These are phyloP conservation scores for Neodiprion lecontei DNA, from an alignment of 1,140 invertebrate genomes.

Conservation along the genomic window DNA sequence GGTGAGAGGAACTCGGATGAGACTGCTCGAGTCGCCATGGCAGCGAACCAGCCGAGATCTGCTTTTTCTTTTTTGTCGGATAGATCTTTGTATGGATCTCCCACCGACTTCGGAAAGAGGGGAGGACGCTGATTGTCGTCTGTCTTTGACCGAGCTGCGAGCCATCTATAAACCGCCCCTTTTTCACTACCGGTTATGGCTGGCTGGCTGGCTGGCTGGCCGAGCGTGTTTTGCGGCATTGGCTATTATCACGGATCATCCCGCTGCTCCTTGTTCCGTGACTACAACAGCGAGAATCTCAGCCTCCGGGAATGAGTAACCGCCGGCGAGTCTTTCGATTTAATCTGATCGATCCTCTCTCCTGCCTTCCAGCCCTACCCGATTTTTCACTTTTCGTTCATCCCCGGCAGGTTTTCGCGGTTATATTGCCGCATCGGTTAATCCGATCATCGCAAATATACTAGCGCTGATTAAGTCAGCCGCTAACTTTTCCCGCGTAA, in stretches of 20 bases:
- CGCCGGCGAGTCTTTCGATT: neutral
- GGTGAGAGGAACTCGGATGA: neutral
- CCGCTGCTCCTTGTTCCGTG: neutral
- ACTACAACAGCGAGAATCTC: neutral
- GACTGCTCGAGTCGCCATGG: neutral
- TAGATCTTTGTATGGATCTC: neutral
- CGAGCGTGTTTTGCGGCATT: neutral
- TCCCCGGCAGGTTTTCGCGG: too few relatives aligned
- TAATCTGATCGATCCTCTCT: neutral
- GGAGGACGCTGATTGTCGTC: neutral
- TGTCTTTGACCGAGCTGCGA: constrained; percentile 2
- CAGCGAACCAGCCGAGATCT: constrained; percentile 1
- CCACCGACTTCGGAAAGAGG: neutral
- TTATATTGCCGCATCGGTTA: too few relatives aligned
- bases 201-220: neutral
- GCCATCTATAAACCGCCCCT: neutral
- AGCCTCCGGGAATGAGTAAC: neutral
- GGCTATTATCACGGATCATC: neutral
- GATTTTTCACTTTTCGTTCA: too few relatives aligned
- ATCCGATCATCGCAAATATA: too few relatives aligned
- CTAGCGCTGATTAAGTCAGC: too few relatives aligned
- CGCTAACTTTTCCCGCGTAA: too few relatives aligned
- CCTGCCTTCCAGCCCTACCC: too few relatives aligned
- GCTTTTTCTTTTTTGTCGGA: neutral
- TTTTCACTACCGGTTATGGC: neutral